Percentiles rank a stretch among this genome's conserved stretches.
phyloP scores from a whole-genome alignment of 2,797 vertebrate genomes.

The Sebastes baramenuke region DNA sequence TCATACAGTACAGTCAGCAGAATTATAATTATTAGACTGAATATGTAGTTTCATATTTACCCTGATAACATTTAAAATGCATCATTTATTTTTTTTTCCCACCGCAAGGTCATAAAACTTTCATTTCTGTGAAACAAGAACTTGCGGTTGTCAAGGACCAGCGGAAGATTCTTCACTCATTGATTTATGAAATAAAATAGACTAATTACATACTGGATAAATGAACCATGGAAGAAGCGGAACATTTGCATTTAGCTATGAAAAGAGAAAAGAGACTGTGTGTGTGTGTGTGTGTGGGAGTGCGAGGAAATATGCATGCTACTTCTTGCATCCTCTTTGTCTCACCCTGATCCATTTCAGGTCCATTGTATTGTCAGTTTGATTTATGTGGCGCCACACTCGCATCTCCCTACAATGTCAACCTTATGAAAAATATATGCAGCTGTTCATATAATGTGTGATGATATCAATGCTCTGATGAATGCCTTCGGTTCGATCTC shows the following conservation, averaged over 20 bases:
- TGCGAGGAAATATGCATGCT: constrained; percentile 53
- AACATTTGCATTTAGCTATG: constrained; percentile 72
- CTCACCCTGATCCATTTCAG: constrained; percentile 81
- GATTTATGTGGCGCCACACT: constrained; percentile 84
- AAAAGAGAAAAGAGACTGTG: constrained; percentile 42
- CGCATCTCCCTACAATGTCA: constrained; percentile 81
- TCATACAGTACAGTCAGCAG: background rate
- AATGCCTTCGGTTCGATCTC: constrained; percentile 76
- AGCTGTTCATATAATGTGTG: constrained; percentile 82
- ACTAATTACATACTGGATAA: constrained; percentile 80
- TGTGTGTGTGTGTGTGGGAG: background rate
- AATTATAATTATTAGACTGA: constrained; percentile 4
- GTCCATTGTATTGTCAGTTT: constrained; percentile 84
- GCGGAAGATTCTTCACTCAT: constrained; percentile 45
- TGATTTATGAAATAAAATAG: constrained; percentile 79
- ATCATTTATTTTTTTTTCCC: background rate
- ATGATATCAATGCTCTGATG: constrained; percentile 82
- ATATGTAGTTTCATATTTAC: constrained; percentile 30
- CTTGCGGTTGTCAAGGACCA: constrained; percentile 62
- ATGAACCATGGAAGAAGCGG: constrained; percentile 74
- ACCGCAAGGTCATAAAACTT: constrained; percentile 47
- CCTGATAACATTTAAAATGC: constrained; percentile 13
- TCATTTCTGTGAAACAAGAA: constrained; percentile 40
- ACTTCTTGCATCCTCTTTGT: constrained; percentile 70
- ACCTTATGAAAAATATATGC: constrained; percentile 82